Percentiles rank a stretch among this genome's conserved stretches.
Conservation (phyloP, 1,140 invertebrate species). For the Radopholus similis region DNA sequence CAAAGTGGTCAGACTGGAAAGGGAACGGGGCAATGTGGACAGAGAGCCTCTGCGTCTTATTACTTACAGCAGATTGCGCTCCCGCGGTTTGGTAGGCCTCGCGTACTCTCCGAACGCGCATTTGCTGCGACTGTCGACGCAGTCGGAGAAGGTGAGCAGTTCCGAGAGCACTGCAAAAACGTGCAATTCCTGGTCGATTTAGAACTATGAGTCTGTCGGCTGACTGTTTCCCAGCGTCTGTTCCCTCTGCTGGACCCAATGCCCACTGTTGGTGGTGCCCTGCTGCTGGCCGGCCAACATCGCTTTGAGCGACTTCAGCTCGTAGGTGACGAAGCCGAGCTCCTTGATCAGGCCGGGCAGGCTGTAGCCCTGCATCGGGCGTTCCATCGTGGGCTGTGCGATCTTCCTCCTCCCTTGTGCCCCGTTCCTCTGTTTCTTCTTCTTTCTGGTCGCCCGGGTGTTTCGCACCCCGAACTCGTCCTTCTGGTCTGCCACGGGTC, state of each 20-base stretch:
- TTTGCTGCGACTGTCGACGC: conserved; percentile 2
- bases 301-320: conserved; percentile 23
- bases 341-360: conserved; percentile 31
- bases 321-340: conserved; percentile 28
- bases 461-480: neutral
- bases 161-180: conserved; percentile 38
- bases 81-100: neutral
- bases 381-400: neutral
- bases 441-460: neutral
- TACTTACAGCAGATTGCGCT: conserved; percentile 27
- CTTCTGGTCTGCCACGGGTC: neutral
- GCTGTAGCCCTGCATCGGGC: conserved; percentile 25
- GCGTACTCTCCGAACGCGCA: conserved; percentile 37
- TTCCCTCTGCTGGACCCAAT: neutral
- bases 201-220: neutral
- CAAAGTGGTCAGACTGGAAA: conserved; percentile 25
- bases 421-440: neutral
- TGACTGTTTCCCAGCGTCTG: neutral
- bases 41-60: neutral
- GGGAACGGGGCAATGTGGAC: neutral
- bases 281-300: conserved; percentile 5
- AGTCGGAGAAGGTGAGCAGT: conserved; percentile 40
- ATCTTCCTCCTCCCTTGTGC: neutral
- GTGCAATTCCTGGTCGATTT: neutral
- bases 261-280: no score